A percentile compares a stretch with the other conserved stretches of the same genome.
Conservation (phyloP, 2,113 vertebrate species). For the Galbula dea region DNA sequence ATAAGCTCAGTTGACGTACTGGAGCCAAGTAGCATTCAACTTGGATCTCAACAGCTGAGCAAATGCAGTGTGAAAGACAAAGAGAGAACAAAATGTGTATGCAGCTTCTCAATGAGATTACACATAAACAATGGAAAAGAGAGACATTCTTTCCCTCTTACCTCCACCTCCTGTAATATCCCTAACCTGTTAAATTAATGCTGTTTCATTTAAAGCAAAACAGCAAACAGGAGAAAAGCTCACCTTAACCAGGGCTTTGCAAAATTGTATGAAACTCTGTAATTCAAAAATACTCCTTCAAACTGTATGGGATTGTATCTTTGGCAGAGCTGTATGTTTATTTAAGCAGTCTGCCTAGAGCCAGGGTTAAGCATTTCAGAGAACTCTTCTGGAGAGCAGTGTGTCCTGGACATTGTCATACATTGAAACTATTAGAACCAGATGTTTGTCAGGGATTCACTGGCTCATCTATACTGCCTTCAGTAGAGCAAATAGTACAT, state of each 20-base stretch:
- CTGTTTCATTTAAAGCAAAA: neutral
- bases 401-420: neutral
- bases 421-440: neutral
- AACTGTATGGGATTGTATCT: neutral
- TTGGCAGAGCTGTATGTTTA: neutral
- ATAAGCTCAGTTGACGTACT: slow-evolving; percentile 48
- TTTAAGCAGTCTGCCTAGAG: neutral
- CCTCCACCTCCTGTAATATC: neutral
- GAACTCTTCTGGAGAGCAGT: neutral
- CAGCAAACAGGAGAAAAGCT: neutral
- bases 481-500: neutral
- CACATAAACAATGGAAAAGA: neutral
- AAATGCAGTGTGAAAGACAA: slow-evolving; percentile 7
- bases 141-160: neutral
- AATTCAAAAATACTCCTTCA: neutral
- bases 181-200: neutral
- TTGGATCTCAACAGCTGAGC: slow-evolving; percentile 57
- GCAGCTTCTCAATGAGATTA: neutral
- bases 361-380: neutral
- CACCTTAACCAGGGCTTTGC: neutral
- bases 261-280: neutral
- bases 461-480: neutral
- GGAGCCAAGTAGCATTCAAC: slow-evolving; percentile 35
- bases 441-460: neutral
- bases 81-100: neutral